A percentile compares a stretch with the other conserved stretches of the same genome.
These are phyloP conservation scores for Chrysolina haemoptera DNA, from an alignment of 2,888 invertebrate genomes.

Conservation along the genomic window DNA sequence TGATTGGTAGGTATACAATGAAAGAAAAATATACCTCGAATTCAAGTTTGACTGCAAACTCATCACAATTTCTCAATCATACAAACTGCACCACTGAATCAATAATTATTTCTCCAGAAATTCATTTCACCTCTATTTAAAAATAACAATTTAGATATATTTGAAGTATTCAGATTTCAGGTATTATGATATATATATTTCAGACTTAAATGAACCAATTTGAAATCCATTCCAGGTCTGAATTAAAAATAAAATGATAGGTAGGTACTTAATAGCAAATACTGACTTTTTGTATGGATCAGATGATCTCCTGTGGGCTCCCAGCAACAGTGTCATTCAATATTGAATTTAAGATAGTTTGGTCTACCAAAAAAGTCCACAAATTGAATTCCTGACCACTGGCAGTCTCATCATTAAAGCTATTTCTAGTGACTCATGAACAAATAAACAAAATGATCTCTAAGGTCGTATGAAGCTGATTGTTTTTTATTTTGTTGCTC, in stretches of 20 bases:
- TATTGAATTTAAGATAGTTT: not conserved
- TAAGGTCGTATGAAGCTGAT: conserved; percentile 32
- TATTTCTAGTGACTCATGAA: conserved; percentile 42
- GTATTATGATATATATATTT: too few relatives aligned
- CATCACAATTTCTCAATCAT: not conserved
- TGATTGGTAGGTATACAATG: too few relatives aligned
- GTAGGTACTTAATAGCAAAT: not conserved
- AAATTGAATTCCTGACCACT: not conserved
- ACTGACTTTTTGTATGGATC: not conserved
- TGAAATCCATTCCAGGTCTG: not conserved
- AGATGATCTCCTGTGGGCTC: not conserved
- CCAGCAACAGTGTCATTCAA: not conserved
- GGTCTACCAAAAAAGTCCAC: not conserved
- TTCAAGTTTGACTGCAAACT: not conserved
- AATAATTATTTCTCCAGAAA: not conserved
- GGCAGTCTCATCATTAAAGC: conserved; percentile 1
- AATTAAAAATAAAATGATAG: not conserved
- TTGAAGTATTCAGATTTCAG: too few relatives aligned
- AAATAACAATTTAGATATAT: not conserved
- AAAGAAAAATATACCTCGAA: not conserved
- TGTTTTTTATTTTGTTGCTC: conserved; percentile 28
- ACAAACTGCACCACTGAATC: too few relatives aligned
- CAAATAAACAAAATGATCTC: conserved; percentile 42
- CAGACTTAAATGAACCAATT: not conserved
- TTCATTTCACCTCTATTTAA: not conserved